phyloP scores from a whole-genome alignment of 2,888 invertebrate species.

The Drosophila infuscata region DNA sequence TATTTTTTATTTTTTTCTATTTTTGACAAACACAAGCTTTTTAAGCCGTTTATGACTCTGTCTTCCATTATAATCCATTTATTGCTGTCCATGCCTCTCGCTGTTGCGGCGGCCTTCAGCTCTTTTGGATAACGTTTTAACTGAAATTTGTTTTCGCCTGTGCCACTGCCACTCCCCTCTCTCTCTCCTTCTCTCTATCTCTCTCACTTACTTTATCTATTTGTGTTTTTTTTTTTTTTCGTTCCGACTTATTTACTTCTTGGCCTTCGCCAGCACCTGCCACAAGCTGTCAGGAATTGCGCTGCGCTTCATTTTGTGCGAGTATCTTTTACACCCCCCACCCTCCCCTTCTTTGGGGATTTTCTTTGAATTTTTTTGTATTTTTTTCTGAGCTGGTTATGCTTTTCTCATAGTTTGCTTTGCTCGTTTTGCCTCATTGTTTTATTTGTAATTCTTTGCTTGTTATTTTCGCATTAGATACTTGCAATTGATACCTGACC shows the following conservation, averaged over 20 bases:
- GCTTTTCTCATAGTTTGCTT: constrained; percentile 33
- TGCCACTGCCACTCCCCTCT: not conserved
- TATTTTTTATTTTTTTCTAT: not conserved
- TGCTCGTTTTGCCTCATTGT: constrained; percentile 39
- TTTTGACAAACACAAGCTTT: constrained; percentile 1
- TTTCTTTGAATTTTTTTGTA: constrained; percentile 22
- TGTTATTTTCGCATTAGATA: constrained; percentile 78
- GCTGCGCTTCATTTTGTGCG: constrained; percentile 54
- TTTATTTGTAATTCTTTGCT: constrained; percentile 56
- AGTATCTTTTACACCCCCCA: constrained; percentile 36
- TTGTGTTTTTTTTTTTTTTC: not conserved
- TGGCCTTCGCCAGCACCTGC: constrained; percentile 42
- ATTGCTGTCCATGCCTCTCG: constrained; percentile 26
- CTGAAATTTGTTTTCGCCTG: constrained; percentile 14
- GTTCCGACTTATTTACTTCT: not conserved
- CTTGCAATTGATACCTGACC: constrained; percentile 74
- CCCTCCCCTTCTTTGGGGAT: not conserved
- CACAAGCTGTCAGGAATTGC: constrained; percentile 49
- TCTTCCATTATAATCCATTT: constrained; percentile 38
- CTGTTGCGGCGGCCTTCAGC: not conserved
- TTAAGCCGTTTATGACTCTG: constrained; percentile 36
- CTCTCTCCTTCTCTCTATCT: not conserved
- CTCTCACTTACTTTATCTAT: not conserved
- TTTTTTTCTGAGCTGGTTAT: constrained; percentile 5
- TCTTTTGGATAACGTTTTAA: constrained; percentile 18